Evolutionary conservation across 2,888 invertebrate species (phyloP).

Genomic region (Heliconius charithonia): DNA sequence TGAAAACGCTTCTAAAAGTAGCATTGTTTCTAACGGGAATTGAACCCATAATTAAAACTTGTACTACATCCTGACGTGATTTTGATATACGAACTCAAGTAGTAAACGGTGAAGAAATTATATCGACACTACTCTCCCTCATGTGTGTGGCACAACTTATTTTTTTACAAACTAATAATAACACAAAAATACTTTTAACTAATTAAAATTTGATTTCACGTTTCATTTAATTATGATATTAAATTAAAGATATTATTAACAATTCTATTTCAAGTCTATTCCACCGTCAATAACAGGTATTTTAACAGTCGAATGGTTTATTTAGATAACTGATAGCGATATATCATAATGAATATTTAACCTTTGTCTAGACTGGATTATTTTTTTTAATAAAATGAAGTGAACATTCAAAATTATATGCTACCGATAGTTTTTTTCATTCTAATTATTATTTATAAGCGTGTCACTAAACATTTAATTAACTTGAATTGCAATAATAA

Average conservation of each 20-base stretch:
- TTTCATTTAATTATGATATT: slow-evolving; percentile 19
- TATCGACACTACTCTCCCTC: too few species aligned
- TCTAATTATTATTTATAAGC: slow-evolving; percentile 19
- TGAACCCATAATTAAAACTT: too few species aligned
- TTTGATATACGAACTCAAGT: too few species aligned
- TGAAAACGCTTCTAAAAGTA: too few species aligned
- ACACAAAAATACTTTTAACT: background rate
- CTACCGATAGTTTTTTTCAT: slow-evolving; percentile 33
- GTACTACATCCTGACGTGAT: too few species aligned
- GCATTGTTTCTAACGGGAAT: too few species aligned
- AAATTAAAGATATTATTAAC: slow-evolving; percentile 3
- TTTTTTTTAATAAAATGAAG: slow-evolving; percentile 32
- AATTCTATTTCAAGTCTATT: slow-evolving; percentile 13
- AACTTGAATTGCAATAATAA: background rate
- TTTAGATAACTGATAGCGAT: slow-evolving; percentile 39
- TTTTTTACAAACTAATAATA: background rate
- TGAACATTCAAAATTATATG: slow-evolving; percentile 31
- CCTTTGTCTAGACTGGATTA: slow-evolving; percentile 41
- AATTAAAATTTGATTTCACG: slow-evolving; percentile 13
- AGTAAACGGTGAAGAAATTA: too few species aligned
- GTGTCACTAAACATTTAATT: background rate
- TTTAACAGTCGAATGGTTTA: slow-evolving; percentile 38
- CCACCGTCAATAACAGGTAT: slow-evolving; percentile 28
- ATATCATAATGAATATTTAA: slow-evolving; percentile 38
- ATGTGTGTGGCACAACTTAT: too few species aligned